Evolutionary conservation across 2,888 invertebrate genomes (phyloP).

Genomic region (Metalampra italica): DNA sequence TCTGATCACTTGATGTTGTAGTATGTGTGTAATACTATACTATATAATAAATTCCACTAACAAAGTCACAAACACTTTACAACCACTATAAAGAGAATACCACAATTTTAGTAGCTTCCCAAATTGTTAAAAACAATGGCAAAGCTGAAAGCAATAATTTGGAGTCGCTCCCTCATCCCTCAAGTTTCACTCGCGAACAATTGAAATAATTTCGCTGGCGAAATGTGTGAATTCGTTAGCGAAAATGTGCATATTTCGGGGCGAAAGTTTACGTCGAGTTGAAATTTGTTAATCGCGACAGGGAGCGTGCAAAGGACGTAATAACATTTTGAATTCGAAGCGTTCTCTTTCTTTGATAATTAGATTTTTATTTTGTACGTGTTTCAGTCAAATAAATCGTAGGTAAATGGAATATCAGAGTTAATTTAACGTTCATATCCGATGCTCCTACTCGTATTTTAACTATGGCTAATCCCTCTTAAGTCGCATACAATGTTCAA

Average conservation of each 20-base stretch:
- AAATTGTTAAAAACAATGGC: constrained; percentile 3
- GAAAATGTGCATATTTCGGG: constrained; percentile 23
- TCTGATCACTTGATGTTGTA: too few relatives aligned
- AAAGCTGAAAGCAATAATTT: constrained; percentile 1
- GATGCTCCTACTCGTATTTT: too few relatives aligned
- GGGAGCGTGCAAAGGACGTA: constrained; percentile 9
- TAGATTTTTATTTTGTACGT: neutral
- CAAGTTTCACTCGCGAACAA: constrained; percentile 22
- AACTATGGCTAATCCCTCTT: too few relatives aligned
- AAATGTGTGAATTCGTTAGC: constrained; percentile 26
- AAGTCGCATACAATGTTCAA: too few relatives aligned
- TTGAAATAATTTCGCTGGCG: constrained; percentile 23
- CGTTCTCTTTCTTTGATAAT: constrained; percentile 4
- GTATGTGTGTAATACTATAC: too few relatives aligned
- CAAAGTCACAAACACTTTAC: neutral
- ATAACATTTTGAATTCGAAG: constrained; percentile 18
- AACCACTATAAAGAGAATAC: neutral
- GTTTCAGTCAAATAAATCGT: too few relatives aligned
- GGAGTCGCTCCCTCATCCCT: constrained; percentile 15
- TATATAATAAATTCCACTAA: too few relatives aligned
- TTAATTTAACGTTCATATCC: too few relatives aligned
- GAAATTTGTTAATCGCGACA: constrained; percentile 15
- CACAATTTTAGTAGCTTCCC: neutral
- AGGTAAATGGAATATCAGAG: too few relatives aligned
- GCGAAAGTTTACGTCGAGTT: constrained; percentile 15